Conservation (phyloP, 2,113 vertebrate genomes). For the Origma solitaria region DNA sequence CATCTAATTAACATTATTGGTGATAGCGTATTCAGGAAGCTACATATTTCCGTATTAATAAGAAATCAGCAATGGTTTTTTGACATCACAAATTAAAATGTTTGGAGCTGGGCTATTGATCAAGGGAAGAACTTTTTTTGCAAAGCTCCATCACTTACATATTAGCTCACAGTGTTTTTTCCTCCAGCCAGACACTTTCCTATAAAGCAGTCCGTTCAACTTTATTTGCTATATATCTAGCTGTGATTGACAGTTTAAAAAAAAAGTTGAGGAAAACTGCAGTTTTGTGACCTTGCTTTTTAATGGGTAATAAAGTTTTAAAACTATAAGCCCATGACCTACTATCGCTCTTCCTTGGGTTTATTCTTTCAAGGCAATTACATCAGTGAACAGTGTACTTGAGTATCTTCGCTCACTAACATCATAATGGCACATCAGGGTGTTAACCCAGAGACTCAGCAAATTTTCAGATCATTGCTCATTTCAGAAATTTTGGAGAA, state of each 20-base stretch:
- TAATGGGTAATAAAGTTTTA: neutral
- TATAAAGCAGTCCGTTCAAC: neutral
- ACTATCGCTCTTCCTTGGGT: neutral
- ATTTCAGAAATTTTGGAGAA: neutral
- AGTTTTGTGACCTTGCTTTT: neutral
- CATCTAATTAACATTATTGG: neutral
- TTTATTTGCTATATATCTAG: neutral
- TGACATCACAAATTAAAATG: neutral
- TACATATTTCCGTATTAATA: neutral
- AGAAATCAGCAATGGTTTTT: neutral
- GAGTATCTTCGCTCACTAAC: fast-evolving
- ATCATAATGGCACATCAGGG: neutral
- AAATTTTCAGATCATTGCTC: neutral
- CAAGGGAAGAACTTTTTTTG: neutral
- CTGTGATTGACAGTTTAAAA: neutral
- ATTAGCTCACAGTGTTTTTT: neutral
- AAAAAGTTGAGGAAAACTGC: neutral
- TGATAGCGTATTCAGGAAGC: neutral
- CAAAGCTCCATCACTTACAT: neutral
- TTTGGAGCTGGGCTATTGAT: neutral
- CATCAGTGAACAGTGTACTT: neutral
- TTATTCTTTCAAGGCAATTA: neutral
- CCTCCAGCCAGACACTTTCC: neutral
- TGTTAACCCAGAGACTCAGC: neutral
- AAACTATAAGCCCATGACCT: neutral